Conservation (phyloP, 2,797 vertebrate genomes). For the Fringilla coelebs region DNA sequence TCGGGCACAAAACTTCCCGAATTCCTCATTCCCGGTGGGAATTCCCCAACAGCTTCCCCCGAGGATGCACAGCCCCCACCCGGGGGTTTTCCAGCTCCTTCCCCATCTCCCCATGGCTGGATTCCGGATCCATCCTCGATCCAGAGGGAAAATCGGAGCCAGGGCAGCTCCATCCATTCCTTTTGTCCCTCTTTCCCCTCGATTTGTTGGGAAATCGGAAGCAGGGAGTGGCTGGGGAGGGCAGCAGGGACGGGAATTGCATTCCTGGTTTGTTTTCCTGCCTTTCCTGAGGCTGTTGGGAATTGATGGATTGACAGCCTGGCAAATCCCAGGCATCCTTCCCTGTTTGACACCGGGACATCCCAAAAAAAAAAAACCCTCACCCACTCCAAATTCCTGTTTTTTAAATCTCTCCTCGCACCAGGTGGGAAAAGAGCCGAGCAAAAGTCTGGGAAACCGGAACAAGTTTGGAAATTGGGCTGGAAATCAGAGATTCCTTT, state of each 20-base stretch:
- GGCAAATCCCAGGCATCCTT: background rate
- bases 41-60: background rate
- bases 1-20: background rate
- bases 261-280: background rate
- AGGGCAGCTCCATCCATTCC: rapidly evolving
- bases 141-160: background rate
- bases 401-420: rapidly evolving
- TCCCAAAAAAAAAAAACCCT: background rate
- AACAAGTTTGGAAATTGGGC: rapidly evolving
- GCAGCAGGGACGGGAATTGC: background rate
- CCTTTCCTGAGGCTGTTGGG: background rate
- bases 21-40: background rate
- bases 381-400: background rate
- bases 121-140: rapidly evolving
- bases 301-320: background rate
- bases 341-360: background rate
- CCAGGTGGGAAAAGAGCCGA: rapidly evolving
- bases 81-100: background rate
- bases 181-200: background rate
- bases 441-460: rapidly evolving
- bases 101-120: rapidly evolving
- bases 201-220: background rate
- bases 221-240: background rate
- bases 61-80: background rate
- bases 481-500: background rate